Percentiles rank a stretch among this genome's conserved stretches.
Evolutionary conservation across 2,888 invertebrate species (phyloP).

Genomic region (Acleris literana): DNA sequence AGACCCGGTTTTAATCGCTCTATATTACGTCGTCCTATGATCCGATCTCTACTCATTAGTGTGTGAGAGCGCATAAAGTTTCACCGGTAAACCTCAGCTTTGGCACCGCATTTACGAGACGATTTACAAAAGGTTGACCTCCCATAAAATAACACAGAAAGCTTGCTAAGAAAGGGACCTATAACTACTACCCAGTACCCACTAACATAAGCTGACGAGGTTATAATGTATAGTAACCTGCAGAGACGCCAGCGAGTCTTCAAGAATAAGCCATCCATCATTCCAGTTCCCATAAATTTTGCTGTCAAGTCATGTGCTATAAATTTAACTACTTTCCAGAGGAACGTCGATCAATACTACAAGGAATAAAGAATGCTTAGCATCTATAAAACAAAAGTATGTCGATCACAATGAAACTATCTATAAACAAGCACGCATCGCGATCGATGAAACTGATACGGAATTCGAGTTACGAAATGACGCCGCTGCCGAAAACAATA

Average conservation of each 20-base stretch:
- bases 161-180: conserved; percentile 17
- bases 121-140: conserved; percentile 11
- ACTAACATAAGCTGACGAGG: conserved; percentile 28
- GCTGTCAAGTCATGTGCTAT: conserved; percentile 32
- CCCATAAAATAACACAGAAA: conserved; percentile 17
- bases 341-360: conserved; percentile 19
- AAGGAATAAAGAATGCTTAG: conserved; percentile 14
- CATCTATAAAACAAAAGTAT: conserved; percentile 44
- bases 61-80: conserved; percentile 1
- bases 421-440: conserved; percentile 45
- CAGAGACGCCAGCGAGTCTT: conserved; percentile 30
- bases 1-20: too few species aligned
- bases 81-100: not conserved
- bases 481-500: conserved; percentile 42
- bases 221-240: conserved; percentile 33
- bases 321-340: conserved; percentile 34
- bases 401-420: conserved; percentile 46
- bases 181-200: conserved; percentile 20
- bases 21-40: too few species aligned
- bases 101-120: not conserved
- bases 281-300: conserved; percentile 37
- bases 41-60: too few species aligned
- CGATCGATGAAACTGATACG: conserved; percentile 51
- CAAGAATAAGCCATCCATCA: conserved; percentile 35
- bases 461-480: conserved; percentile 53